A percentile compares a stretch with the other conserved stretches of the same genome.
Conservation (phyloP, 2,113 vertebrate species). For the Trachemys scripta region DNA sequence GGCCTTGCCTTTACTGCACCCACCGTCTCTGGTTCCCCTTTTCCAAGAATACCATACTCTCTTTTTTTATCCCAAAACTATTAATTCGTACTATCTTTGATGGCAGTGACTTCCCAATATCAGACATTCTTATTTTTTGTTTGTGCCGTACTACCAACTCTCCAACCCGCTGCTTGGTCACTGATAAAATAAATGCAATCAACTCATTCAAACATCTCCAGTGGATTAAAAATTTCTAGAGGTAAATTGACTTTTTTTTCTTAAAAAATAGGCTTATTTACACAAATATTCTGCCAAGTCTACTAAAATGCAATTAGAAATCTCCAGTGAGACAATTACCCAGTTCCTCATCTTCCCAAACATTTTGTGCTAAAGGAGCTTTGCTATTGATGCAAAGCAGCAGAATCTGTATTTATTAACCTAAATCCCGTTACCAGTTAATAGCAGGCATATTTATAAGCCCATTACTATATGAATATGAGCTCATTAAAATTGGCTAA, state of each 20-base stretch:
- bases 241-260: not conserved
- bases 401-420: not conserved
- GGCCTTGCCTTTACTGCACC: not conserved
- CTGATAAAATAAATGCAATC: not conserved
- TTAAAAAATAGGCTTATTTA: not conserved
- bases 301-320: not conserved
- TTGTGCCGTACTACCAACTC: not conserved
- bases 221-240: not conserved
- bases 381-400: not conserved
- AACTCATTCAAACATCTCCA: not conserved
- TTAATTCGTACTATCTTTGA: not conserved
- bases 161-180: not conserved
- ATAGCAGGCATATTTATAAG: not conserved
- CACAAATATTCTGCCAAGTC: not conserved
- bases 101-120: not conserved
- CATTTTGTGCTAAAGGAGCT: not conserved
- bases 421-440: not conserved
- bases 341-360: not conserved
- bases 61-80: not conserved
- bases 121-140: not conserved
- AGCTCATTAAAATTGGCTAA: not conserved
- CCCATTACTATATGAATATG: not conserved
- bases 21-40: not conserved
- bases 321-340: not conserved
- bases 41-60: not conserved